Evolutionary conservation across 2,113 vertebrate species (phyloP), one percentile per base, ranked within the genome.

Genomic region (Toxotes jaculatrix): DNA sequence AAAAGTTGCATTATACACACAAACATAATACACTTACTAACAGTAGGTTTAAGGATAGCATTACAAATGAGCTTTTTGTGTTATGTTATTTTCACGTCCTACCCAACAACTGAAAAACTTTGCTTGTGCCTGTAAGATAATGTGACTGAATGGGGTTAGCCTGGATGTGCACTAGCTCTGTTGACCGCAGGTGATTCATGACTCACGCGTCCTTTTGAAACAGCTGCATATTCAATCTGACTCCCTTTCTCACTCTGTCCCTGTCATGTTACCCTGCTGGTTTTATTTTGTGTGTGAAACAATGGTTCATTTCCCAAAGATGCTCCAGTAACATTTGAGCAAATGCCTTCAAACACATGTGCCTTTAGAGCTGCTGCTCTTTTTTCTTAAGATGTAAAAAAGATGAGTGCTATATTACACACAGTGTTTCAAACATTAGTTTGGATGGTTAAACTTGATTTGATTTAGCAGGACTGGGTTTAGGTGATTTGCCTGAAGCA

Each of bases 121-220:
- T 69, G 68, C 87, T 89, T 21, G 75, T 88, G 89, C 72, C 80
- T 86, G 74, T 92, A 59, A 92, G 83, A 86, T 75, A 86, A 91
- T 88, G 87, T 93, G 93, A 95, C 87, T 89, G 92, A 94, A 94
- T 93, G 92, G 60, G 93, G 94, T 94, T 93, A 89, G 83, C 47
- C 11, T 89, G 86, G 73, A 86, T 88, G 71, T 68, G 67, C 65
- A 76, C 59, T 42, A 72, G 79, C 84, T 42, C 23, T 57, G 77
- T 85, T 90, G 85, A 91, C 92, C 77, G 72, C 82, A 23, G 86
- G 92, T 86, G 0, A 69, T 77, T 87, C 51, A n/a, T 91, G 91
- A 91, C 91, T 93, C 88, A 76, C 63, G 53, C 77, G 42, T 84
- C 80, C 71, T 82, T 69, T 64, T 73, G 63, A 75, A 90, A 83